Evolutionary conservation across 2,797 vertebrate species (phyloP), one percentile per base, ranked within the genome.

Genomic region (Hybognathus amarus): DNA sequence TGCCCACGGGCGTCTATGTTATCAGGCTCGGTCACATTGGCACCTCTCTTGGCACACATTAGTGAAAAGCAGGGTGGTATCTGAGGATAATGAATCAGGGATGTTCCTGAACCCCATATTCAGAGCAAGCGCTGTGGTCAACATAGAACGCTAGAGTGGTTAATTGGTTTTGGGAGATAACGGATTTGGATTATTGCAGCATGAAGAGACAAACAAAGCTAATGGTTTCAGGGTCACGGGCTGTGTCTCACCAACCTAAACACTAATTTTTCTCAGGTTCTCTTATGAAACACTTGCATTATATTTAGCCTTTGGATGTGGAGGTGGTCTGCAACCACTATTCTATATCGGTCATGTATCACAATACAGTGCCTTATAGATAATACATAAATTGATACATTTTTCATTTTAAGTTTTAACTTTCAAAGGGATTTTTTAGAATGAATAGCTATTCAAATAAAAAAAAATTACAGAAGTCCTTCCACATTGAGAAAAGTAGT

Each of bases 81-180:
- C 69, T 40, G 84, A 73, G 84, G 79, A 59, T 71, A 77, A 69
- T 86, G 90, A 87, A 86, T 90, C 91, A 92, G 89, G 91, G 92
- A 92, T 92, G 92, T 94, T 90, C 85, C 89, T 89, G 42, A 75
- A 91, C 89, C 69, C 89, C 90, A 6, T 61, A 71, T 71, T 42
- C 56, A 90, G 89, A 91, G 95, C 91, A 95, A 94, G 94, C 90
- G 89, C 91, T 84, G 91, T 87, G 91, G 90, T 92, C 93, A 94
- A 91, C 89, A 87, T 89, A 89, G 92, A 91, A 91, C 93, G 92
- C 89, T 90, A 24, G 22, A 22, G 89, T 90, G 90, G 90, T 93
- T 95, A 95, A 95, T 95, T 94, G 93, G 93, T 94, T 93, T 87
- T 87, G 76, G 88, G 92, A 94, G 92, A 95, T 95, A 93, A 92